Percentiles rank a stretch among this genome's conserved stretches.
phyloP scores from a whole-genome alignment of 2,113 vertebrate species.

The Myanophis thanlyinensis region DNA sequence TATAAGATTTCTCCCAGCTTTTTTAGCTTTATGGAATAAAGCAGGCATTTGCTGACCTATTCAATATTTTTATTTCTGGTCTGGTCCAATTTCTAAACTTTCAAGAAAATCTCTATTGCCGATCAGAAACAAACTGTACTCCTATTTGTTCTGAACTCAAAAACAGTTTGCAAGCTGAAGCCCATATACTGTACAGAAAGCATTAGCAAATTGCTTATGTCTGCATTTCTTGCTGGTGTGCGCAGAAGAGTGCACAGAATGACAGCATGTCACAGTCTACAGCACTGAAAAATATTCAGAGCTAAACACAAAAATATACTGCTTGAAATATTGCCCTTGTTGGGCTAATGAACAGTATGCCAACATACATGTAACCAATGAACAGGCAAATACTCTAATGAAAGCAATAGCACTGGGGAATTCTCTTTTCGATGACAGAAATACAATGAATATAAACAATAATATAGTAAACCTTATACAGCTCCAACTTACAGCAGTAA shows the following conservation, averaged over 20 bases:
- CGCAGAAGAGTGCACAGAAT: background rate
- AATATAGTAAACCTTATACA: constrained; percentile 35
- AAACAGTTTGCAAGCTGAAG: background rate
- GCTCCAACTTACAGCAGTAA: background rate
- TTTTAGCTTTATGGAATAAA: background rate
- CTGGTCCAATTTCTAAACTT: background rate
- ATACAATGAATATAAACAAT: background rate
- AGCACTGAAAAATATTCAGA: background rate
- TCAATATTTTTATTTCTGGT: background rate
- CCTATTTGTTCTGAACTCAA: background rate
- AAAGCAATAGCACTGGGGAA: background rate
- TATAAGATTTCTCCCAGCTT: background rate
- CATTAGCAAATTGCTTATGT: background rate
- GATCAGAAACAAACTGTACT: background rate
- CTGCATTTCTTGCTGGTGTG: background rate
- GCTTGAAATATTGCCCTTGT: background rate
- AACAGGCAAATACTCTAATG: background rate
- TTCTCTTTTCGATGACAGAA: background rate
- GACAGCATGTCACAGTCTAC: background rate
- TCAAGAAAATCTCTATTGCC: background rate
- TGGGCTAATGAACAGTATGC: background rate
- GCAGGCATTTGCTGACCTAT: background rate
- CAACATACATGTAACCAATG: background rate
- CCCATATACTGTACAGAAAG: rapidly evolving
- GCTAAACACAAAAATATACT: background rate